These are phyloP conservation scores for Thamnophis sirtalis DNA, from an alignment of 2,113 vertebrate species.

Conservation along the genomic window DNA sequence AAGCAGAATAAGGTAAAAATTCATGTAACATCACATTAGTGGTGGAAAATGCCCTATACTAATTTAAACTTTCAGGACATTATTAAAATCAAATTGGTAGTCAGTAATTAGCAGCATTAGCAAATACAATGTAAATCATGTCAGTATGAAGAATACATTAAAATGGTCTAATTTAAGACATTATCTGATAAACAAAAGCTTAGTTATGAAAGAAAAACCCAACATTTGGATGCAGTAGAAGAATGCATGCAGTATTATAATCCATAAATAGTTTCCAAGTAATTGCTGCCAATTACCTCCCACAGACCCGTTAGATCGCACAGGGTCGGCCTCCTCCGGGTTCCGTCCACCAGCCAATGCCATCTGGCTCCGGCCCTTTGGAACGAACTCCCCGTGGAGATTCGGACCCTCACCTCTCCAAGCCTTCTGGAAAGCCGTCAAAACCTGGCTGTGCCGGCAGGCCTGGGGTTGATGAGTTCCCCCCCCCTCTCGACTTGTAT, in stretches of 20 bases:
- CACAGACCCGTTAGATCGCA: too few relatives aligned
- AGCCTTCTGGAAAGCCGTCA: too few relatives aligned
- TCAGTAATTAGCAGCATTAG: not conserved
- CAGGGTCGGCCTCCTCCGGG: too few relatives aligned
- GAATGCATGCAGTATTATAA: not conserved
- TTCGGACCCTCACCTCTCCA: too few relatives aligned
- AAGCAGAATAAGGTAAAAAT: not conserved
- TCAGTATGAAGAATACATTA: not conserved
- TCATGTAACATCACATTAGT: not conserved
- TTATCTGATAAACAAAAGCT: not conserved
- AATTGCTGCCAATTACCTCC: too few relatives aligned
- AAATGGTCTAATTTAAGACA: not conserved
- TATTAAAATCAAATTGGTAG: not conserved
- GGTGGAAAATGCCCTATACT: not conserved
- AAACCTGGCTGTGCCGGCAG: too few relatives aligned
- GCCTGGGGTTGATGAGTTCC: too few relatives aligned
- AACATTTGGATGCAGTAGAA: not conserved
- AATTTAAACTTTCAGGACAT: not conserved
- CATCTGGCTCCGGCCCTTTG: too few relatives aligned
- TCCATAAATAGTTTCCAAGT: not conserved
- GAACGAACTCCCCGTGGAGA: too few relatives aligned
- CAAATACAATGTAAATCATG: not conserved
- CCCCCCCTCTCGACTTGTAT: too few relatives aligned
- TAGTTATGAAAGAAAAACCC: not conserved
- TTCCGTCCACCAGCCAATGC: too few relatives aligned